These are phyloP conservation scores for Glaucidium brasilianum DNA, from an alignment of 2,113 vertebrate species.

Conservation along the genomic window DNA sequence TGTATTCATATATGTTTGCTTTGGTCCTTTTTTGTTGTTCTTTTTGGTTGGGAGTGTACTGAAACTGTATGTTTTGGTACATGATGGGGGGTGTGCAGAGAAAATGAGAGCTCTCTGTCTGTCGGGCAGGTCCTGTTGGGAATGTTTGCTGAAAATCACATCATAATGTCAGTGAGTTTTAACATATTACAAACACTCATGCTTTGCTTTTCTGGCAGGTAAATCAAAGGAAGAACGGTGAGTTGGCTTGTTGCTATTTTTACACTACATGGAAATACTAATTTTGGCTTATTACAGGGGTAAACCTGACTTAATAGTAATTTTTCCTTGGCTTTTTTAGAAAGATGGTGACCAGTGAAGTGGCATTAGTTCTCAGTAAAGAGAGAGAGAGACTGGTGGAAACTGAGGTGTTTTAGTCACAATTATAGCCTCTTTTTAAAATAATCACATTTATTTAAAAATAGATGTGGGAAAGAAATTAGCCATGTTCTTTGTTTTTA, in stretches of 20 bases:
- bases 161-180: not conserved
- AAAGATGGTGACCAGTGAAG: not conserved
- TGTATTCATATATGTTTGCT: not conserved
- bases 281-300: not conserved
- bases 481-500: constrained; percentile 58
- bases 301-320: constrained; percentile 43
- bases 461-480: constrained; percentile 39
- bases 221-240: constrained; percentile 20
- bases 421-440: not conserved
- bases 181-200: not conserved
- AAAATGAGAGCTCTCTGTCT: not conserved
- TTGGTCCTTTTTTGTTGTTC: not conserved
- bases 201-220: constrained; percentile 31
- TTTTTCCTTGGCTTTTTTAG: constrained; percentile 25
- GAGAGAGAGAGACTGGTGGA: not conserved
- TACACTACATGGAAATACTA: not conserved
- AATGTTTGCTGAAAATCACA: not conserved
- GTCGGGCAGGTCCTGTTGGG: not conserved
- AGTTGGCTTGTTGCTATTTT: not conserved
- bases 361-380: constrained; percentile 4
- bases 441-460: not conserved
- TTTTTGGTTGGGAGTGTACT: not conserved
- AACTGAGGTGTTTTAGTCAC: not conserved
- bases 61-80: not conserved
- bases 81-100: not conserved